A percentile compares a stretch with the other conserved stretches of the same genome.
Conservation (phyloP, 1,140 invertebrate genomes). For the Pogonognathellus flavescens region DNA sequence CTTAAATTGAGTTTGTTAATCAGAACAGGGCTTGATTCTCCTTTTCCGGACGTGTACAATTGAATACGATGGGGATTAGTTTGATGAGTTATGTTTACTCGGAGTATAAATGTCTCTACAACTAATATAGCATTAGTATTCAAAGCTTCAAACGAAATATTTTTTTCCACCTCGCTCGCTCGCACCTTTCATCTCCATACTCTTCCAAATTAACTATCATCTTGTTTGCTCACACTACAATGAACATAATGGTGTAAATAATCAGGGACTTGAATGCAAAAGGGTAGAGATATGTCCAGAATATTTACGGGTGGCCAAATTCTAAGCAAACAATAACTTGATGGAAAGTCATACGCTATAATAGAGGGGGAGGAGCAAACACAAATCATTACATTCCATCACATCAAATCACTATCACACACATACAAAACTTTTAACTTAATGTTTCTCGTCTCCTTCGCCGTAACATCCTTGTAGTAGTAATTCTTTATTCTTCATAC, state of each 20-base stretch:
- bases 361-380: background rate
- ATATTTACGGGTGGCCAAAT: conserved; percentile 49
- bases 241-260: conserved; percentile 26
- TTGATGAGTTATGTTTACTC: too few species aligned
- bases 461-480: background rate
- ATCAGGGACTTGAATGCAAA: background rate
- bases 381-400: conserved; percentile 45
- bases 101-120: conserved; percentile 7
- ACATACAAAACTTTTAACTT: background rate
- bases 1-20: conserved; percentile 58
- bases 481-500: too few species aligned
- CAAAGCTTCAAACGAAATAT: background rate
- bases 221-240: conserved; percentile 10
- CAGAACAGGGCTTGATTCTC: conserved; percentile 53
- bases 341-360: conserved; percentile 8
- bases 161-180: background rate
- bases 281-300: background rate
- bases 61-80: background rate
- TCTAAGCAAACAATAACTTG: conserved; percentile 31
- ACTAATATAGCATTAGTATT: background rate
- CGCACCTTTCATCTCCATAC: background rate
- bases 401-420: conserved; percentile 50
- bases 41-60: conserved; percentile 41
- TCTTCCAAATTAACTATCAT: background rate
- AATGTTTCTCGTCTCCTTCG: background rate